Evolutionary conservation across 2,888 invertebrate species (phyloP).

Genomic region (Galerucella nymphaeae): DNA sequence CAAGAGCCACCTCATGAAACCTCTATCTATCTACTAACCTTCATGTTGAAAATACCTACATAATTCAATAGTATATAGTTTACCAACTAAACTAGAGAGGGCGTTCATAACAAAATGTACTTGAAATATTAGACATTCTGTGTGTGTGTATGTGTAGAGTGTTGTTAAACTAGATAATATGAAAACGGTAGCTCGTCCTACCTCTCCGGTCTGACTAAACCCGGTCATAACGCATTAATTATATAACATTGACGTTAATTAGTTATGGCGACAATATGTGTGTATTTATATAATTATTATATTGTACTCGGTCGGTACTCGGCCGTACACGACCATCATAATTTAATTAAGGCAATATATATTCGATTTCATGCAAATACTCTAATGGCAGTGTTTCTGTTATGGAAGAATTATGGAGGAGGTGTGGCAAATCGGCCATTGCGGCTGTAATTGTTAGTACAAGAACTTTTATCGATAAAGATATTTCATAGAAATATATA

Average conservation of each 20-base stretch:
- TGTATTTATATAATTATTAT: slow-evolving; percentile 64
- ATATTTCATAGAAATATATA: too few species aligned
- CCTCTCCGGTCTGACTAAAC: slow-evolving; percentile 50
- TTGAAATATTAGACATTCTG: too few species aligned
- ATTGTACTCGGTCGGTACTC: slow-evolving; percentile 54
- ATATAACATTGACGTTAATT: slow-evolving; percentile 63
- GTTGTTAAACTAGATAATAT: slow-evolving; percentile 45
- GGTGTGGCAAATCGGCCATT: slow-evolving; percentile 18
- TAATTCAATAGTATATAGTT: too few species aligned
- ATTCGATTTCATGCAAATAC: slow-evolving; percentile 56
- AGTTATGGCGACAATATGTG: slow-evolving; percentile 61
- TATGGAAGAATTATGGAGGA: slow-evolving; percentile 16
- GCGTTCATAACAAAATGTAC: too few species aligned
- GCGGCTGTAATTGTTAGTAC: neutral
- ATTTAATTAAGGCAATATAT: slow-evolving; percentile 61
- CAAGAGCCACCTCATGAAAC: too few species aligned
- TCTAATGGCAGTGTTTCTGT: slow-evolving; percentile 24
- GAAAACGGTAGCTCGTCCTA: slow-evolving; percentile 34
- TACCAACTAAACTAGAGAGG: too few species aligned
- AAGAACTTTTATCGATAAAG: neutral
- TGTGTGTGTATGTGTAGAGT: neutral
- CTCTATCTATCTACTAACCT: too few species aligned
- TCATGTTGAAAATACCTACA: too few species aligned
- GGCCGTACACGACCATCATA: slow-evolving; percentile 53
- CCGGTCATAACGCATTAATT: slow-evolving; percentile 60